These are phyloP conservation scores for Furnarius figulus DNA, from an alignment of 2,113 vertebrate genomes.

Conservation along the genomic window DNA sequence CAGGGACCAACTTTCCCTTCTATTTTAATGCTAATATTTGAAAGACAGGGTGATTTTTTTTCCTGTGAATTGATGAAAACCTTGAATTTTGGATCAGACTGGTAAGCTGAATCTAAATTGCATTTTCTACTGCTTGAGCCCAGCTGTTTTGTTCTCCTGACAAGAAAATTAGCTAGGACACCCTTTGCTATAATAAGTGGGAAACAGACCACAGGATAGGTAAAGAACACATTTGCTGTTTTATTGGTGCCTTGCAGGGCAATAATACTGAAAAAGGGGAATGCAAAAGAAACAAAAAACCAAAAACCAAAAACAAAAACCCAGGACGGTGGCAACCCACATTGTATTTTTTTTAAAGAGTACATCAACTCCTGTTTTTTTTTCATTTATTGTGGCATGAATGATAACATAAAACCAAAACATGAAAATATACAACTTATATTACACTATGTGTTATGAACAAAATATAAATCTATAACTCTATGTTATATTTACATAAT, in stretches of 20 bases:
- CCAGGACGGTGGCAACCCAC: constrained; percentile 93
- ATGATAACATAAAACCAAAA: constrained; percentile 99
- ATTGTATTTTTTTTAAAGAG: constrained; percentile 87
- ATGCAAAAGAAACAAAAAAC: constrained; percentile 80
- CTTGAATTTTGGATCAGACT: neutral
- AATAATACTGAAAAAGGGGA: constrained; percentile 99
- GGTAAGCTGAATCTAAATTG: neutral
- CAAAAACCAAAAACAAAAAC: constrained; percentile 43
- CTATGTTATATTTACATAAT: constrained; percentile 99
- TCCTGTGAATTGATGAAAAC: neutral
- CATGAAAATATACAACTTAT: constrained; percentile 99
- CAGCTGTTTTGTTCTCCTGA: neutral
- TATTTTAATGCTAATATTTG: neutral
- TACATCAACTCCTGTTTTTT: constrained; percentile 88
- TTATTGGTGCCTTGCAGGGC: constrained; percentile 99
- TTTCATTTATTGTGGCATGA: constrained; percentile 93
- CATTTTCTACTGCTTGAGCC: neutral
- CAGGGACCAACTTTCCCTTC: neutral
- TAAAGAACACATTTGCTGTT: constrained; percentile 98
- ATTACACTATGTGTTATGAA: constrained; percentile 99
- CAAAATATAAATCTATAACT: constrained; percentile 99
- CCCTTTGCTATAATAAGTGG: constrained; percentile 40
- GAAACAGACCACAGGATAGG: constrained; percentile 81
- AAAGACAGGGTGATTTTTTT: neutral
- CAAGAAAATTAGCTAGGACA: neutral